Percentiles rank a stretch among this genome's conserved stretches.
These are phyloP conservation scores for Strix aluco DNA, from an alignment of 2,113 vertebrate species.

Conservation along the genomic window DNA sequence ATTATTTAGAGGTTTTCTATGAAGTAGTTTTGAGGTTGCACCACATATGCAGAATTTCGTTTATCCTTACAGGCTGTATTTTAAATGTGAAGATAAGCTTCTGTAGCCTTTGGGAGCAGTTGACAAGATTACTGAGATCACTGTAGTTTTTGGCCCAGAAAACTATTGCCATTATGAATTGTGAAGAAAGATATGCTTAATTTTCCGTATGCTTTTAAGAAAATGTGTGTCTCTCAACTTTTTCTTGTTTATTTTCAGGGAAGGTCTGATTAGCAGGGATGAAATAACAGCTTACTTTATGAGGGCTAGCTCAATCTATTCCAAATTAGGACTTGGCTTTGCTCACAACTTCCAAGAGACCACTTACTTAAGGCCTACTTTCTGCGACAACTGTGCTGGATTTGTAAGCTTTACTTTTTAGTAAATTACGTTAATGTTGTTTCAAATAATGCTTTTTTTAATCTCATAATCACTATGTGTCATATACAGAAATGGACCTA, in stretches of 20 bases:
- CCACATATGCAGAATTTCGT: not conserved
- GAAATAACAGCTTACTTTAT: constrained; percentile 97
- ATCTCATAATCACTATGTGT: not conserved
- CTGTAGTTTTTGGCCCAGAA: not conserved
- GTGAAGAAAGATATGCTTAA: not conserved
- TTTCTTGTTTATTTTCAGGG: constrained; percentile 73
- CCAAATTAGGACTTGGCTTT: constrained; percentile 92
- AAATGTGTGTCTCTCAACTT: not conserved
- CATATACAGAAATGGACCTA: not conserved
- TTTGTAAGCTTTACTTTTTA: constrained; percentile 83
- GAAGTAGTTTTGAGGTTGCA: not conserved
- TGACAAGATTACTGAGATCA: not conserved
- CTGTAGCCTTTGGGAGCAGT: not conserved
- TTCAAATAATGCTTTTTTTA: not conserved
- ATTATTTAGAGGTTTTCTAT: not conserved
- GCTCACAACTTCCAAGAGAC: constrained; percentile 96
- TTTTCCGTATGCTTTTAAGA: not conserved
- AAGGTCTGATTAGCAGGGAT: constrained; percentile 90
- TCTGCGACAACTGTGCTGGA: constrained; percentile 97
- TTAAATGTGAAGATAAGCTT: not conserved
- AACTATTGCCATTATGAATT: not conserved
- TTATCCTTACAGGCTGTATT: not conserved
- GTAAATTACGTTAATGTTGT: not conserved
- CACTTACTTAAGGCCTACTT: constrained; percentile 95
- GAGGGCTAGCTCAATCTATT: constrained; percentile 94